A percentile compares a stretch with the other conserved stretches of the same genome.
phyloP scores from a whole-genome alignment of 2,797 vertebrate genomes.

The Lacerta agilis region DNA sequence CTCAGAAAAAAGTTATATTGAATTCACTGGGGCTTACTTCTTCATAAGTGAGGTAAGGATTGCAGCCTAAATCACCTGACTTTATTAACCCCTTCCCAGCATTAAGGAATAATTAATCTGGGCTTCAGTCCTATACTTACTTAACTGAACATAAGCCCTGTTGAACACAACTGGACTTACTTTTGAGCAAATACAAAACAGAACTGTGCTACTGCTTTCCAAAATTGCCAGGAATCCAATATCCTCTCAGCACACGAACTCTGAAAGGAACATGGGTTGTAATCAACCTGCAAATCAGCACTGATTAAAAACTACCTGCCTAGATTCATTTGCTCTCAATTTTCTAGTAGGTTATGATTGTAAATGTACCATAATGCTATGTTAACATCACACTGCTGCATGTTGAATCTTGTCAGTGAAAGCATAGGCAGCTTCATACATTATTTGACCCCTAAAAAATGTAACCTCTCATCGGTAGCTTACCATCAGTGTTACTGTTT shows the following conservation, averaged over 20 bases:
- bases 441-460: neutral
- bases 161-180: neutral
- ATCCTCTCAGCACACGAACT: neutral
- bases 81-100: slow-evolving; percentile 29
- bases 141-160: neutral
- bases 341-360: neutral
- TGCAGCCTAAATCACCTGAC: neutral
- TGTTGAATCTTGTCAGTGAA: neutral
- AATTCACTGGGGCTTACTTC: too few relatives aligned
- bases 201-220: neutral
- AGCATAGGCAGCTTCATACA: neutral
- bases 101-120: slow-evolving; percentile 15
- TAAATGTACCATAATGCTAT: neutral
- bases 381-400: neutral
- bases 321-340: neutral
- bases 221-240: slow-evolving; percentile 35
- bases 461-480: neutral
- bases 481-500: neutral
- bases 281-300: slow-evolving; percentile 5
- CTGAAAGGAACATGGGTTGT: neutral
- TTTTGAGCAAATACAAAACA: neutral
- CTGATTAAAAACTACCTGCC: neutral
- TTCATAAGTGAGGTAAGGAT: too few relatives aligned
- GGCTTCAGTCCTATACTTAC: too few relatives aligned
- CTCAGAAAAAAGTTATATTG: too few relatives aligned